A percentile compares a stretch with the other conserved stretches of the same genome.
phyloP scores from a whole-genome alignment of 2,888 invertebrate genomes.

The Leptinotarsa tumamoca region DNA sequence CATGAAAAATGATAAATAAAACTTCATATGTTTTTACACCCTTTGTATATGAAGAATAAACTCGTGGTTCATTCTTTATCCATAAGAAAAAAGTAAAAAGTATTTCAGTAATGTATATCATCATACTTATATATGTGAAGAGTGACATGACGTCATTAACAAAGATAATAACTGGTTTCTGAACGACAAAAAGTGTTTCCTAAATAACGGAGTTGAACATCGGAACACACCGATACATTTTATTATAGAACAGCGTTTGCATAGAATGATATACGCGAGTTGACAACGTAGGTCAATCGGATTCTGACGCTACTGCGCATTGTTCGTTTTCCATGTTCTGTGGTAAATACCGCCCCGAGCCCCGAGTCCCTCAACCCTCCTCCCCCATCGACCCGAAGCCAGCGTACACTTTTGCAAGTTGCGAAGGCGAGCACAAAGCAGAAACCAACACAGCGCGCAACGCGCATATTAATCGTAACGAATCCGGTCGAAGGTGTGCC shows the following conservation, averaged over 20 bases:
- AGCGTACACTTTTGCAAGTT: constrained; percentile 15
- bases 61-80: no score
- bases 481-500: constrained; percentile 47
- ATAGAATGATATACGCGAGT: not conserved
- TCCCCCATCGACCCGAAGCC: constrained; percentile 24
- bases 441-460: not conserved
- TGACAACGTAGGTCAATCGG: not conserved
- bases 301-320: not conserved
- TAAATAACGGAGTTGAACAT: no score
- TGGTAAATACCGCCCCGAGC: not conserved
- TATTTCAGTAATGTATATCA: no score
- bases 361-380: constrained; percentile 34
- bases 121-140: no score
- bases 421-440: constrained; percentile 35
- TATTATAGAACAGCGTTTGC: no score
- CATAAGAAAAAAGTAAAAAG: no score
- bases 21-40: no score
- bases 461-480: constrained; percentile 25
- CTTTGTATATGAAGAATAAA: no score
- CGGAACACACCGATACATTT: no score
- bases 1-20: no score
- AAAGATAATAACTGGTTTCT: not conserved
- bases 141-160: not conserved
- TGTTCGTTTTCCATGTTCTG: not conserved
- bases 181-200: not conserved